phyloP scores from a whole-genome alignment of 2,113 vertebrate genomes.

The Psilopogon haemacephalus region DNA sequence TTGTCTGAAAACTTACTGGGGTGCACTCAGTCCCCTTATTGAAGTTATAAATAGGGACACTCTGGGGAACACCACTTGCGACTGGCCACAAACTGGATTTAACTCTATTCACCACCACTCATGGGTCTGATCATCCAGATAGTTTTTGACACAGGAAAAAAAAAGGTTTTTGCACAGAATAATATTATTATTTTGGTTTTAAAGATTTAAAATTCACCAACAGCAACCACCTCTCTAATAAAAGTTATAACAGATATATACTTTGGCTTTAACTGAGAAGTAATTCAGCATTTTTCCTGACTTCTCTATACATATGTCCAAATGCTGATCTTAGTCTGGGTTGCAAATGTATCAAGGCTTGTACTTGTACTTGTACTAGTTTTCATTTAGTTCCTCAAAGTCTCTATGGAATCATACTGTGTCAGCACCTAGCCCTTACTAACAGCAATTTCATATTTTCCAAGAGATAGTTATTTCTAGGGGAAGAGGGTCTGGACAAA shows the following conservation, averaged over 20 bases:
- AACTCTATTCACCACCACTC: too few relatives aligned
- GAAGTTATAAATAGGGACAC: too few relatives aligned
- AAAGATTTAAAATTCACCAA: neutral
- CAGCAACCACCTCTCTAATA: neutral
- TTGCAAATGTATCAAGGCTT: neutral
- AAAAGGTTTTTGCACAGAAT: neutral
- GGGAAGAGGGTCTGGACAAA: neutral
- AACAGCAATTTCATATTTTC: neutral
- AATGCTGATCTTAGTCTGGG: neutral
- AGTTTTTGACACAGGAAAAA: neutral
- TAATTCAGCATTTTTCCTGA: neutral
- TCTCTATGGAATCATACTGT: fast-evolving
- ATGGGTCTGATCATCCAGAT: too few relatives aligned
- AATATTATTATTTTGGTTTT: neutral
- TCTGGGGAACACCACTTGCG: too few relatives aligned
- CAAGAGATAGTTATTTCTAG: neutral
- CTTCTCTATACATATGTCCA: neutral
- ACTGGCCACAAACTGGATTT: too few relatives aligned
- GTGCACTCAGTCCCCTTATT: too few relatives aligned
- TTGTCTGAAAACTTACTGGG: too few relatives aligned
- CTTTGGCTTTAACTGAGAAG: neutral
- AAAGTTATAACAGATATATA: neutral
- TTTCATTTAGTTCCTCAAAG: neutral
- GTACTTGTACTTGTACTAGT: neutral
- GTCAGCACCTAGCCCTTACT: neutral